Percentiles rank a stretch among this genome's conserved stretches.
phyloP scores from a whole-genome alignment of 2,113 vertebrate species.

The Calonectris borealis region DNA sequence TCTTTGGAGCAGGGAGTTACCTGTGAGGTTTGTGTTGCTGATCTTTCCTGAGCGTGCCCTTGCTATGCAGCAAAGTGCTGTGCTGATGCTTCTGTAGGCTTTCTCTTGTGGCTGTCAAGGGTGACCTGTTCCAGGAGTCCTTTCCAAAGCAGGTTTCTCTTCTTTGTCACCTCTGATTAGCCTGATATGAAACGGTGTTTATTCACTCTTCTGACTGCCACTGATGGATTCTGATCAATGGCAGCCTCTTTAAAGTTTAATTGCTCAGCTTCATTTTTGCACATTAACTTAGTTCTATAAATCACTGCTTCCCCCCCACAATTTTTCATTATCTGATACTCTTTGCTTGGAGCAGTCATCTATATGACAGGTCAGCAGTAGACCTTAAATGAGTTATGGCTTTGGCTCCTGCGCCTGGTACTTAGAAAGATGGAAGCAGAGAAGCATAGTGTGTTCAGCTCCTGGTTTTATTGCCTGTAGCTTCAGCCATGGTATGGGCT shows the following conservation, averaged over 20 bases:
- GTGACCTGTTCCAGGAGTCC: neutral
- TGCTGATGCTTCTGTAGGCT: neutral
- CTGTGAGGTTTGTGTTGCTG: neutral
- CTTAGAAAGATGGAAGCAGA: neutral
- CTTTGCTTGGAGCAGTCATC: neutral
- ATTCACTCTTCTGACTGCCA: neutral
- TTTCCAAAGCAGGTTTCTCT: conserved; percentile 2
- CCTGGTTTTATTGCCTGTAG: neutral
- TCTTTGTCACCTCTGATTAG: neutral
- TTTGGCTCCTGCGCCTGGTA: neutral
- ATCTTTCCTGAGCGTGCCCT: neutral
- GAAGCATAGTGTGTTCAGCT: neutral
- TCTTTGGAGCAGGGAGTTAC: neutral
- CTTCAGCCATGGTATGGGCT: neutral
- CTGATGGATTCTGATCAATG: neutral
- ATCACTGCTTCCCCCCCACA: neutral
- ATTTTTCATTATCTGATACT: neutral
- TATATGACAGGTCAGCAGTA: neutral
- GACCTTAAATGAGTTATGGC: neutral
- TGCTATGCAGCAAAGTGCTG: neutral
- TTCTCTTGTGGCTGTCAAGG: neutral
- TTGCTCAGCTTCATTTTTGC: neutral
- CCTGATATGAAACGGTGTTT: neutral
- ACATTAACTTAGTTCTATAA: neutral
- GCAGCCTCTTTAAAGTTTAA: neutral